Evolutionary conservation across 2,113 vertebrate genomes (phyloP).

Genomic region (Aegypius monachus): DNA sequence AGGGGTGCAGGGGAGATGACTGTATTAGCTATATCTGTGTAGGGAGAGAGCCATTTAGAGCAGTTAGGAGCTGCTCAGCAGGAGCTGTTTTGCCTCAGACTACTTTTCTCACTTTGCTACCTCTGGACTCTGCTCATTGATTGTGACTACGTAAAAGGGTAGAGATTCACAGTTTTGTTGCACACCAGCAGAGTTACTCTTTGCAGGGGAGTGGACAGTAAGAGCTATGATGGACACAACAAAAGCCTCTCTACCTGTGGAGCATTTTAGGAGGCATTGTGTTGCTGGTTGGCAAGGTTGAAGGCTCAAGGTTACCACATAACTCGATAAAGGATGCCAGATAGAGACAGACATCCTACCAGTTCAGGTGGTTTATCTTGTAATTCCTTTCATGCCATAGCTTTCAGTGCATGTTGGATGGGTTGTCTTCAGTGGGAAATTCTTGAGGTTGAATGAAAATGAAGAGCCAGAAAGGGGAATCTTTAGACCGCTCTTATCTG

Average conservation of each 20-base stretch:
- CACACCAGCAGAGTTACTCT: neutral
- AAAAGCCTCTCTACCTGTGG: neutral
- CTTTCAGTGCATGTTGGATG: neutral
- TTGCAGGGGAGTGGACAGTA: neutral
- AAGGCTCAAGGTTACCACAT: neutral
- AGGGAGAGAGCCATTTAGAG: neutral
- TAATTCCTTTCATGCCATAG: neutral
- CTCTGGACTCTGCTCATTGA: neutral
- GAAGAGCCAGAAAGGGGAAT: neutral
- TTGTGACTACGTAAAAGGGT: fast-evolving
- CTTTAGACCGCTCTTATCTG: neutral
- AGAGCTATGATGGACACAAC: neutral
- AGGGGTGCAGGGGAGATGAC: neutral
- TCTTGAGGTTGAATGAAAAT: neutral
- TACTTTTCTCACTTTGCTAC: neutral
- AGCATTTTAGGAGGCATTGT: neutral
- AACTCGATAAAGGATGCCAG: neutral
- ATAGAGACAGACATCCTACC: neutral
- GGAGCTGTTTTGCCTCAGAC: neutral
- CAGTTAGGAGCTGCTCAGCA: neutral
- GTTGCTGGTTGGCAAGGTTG: neutral
- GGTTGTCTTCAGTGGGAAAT: neutral
- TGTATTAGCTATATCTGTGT: neutral
- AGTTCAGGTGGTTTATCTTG: neutral
- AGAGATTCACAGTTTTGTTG: neutral